A percentile compares a stretch with the other conserved stretches of the same genome.
Evolutionary conservation across 2,797 vertebrate genomes (phyloP).

Genomic region (Rhyacichthys aspro): DNA sequence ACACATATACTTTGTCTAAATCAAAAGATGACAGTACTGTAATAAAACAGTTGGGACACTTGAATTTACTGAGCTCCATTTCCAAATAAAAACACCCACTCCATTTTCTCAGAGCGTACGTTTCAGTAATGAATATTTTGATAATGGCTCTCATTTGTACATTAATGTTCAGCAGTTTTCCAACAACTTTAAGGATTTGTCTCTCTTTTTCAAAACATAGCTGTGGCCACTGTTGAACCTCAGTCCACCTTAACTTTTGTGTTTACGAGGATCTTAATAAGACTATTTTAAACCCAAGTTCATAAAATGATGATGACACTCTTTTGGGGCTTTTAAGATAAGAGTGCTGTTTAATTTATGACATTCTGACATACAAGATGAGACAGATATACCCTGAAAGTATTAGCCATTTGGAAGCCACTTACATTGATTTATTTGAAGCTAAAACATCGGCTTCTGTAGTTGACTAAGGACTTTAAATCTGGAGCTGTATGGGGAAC

Average conservation of each 20-base stretch:
- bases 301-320: slow-evolving; percentile 19
- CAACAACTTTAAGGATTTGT: not conserved
- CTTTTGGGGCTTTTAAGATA: slow-evolving; percentile 25
- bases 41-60: slow-evolving; percentile 17
- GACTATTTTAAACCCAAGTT: slow-evolving; percentile 22
- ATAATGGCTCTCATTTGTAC: not conserved
- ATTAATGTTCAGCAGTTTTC: not conserved
- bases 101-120: slow-evolving; percentile 1
- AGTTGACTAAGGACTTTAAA: no score
- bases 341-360: slow-evolving; percentile 40
- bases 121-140: slow-evolving; percentile 25
- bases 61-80: slow-evolving; percentile 6
- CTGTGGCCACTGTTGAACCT: not conserved
- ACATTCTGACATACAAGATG: slow-evolving; percentile 34
- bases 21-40: no score
- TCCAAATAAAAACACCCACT: slow-evolving; percentile 2
- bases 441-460: no score
- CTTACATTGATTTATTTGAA: slow-evolving; percentile 29
- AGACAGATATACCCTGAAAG: slow-evolving; percentile 32
- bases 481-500: no score
- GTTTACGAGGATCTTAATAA: not conserved
- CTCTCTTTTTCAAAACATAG: not conserved
- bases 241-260: not conserved
- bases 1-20: no score
- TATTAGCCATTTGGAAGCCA: slow-evolving; percentile 25